These are phyloP conservation scores for Macrotis lagotis DNA, from an alignment of 2,113 vertebrate species.

Conservation along the genomic window DNA sequence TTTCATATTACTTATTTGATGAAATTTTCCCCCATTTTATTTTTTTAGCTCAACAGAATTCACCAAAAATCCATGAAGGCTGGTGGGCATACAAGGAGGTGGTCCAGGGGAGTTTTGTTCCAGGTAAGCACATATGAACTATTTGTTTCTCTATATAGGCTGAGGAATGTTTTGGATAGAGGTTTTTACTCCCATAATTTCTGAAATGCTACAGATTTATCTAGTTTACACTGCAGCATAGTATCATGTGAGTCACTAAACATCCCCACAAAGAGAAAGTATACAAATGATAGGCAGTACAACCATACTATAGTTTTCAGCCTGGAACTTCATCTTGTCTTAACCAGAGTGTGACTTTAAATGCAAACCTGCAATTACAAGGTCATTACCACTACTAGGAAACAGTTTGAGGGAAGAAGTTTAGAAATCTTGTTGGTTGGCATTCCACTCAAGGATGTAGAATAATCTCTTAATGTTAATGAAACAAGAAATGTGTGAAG, in stretches of 20 bases:
- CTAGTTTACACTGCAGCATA: not conserved
- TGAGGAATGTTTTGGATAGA: not conserved
- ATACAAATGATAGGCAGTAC: not conserved
- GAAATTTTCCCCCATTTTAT: slow-evolving; percentile 53
- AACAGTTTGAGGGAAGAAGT: not conserved
- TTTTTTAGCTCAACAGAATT: slow-evolving; percentile 94
- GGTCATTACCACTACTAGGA: not conserved
- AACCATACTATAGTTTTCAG: not conserved
- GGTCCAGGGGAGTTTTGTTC: slow-evolving; percentile 99
- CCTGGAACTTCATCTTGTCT: not conserved
- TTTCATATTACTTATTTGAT: not conserved
- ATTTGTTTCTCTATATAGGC: not conserved
- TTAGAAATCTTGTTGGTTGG: not conserved
- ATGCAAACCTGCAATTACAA: not conserved
- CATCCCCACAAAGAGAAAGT: not conserved
- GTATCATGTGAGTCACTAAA: fast-evolving
- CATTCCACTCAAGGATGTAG: slow-evolving; percentile 1
- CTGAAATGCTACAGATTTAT: not conserved
- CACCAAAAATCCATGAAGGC: slow-evolving; percentile 98
- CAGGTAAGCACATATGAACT: slow-evolving; percentile 87
- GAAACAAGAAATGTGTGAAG: slow-evolving; percentile 21
- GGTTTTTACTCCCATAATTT: not conserved
- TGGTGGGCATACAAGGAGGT: slow-evolving; percentile 99
- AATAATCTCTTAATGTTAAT: slow-evolving; percentile 11
- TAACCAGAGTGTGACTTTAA: not conserved